Base-by-base conservation (phyloP, 1,140 invertebrate genomes). In the Neodiprion lecontei region DNA sequence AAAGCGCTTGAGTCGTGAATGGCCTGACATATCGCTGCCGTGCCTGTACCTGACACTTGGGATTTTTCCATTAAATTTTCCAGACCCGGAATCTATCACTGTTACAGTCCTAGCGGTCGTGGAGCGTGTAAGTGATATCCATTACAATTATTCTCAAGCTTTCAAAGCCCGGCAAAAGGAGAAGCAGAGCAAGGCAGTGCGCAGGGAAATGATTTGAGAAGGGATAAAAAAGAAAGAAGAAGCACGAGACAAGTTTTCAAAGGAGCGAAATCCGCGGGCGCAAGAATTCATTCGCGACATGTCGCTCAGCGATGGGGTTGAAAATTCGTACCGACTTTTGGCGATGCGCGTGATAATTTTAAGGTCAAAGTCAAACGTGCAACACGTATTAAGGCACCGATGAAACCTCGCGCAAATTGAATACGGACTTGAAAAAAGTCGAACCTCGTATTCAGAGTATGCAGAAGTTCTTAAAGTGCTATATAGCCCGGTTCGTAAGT, bases 11-110 rank as follows among this genome's bases (percentile, higher is more conserved):
- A 78, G 74, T 74, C 77, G 80, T 82, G 84, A 86, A 87, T 86
- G 84, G 85, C 76, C 83, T 87, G 85, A 88, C 86, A 85, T 88
- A 88, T 87, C 83, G 83, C 79, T 79, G 81, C 78, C 84, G 83
- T 83, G 85, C 83, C 87, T 88, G 87, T 81, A 77, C 81, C 80
- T 87, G 87, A 88, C 86, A 87, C 85, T 82, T 81, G 79, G 85
- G 86, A 87, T 86, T 87, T 88, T 88, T 88, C 87, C 86, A 88
- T 88, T 88, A 88, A 87, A 87, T 87, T 87, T 87, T 83, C 82
- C 77, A 82, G 82, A 87, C 85, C 83, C 79, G 83, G 76, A 87
- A 88, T 88, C 86, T 87, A 88, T 88, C 86, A 87, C 85, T 80
- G 80, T 71, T 71, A 71, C 70, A 47, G 17, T 17, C 40, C 40